Evolutionary conservation across 2,113 vertebrate genomes (phyloP).

Genomic region (Pachycephala philippinensis): DNA sequence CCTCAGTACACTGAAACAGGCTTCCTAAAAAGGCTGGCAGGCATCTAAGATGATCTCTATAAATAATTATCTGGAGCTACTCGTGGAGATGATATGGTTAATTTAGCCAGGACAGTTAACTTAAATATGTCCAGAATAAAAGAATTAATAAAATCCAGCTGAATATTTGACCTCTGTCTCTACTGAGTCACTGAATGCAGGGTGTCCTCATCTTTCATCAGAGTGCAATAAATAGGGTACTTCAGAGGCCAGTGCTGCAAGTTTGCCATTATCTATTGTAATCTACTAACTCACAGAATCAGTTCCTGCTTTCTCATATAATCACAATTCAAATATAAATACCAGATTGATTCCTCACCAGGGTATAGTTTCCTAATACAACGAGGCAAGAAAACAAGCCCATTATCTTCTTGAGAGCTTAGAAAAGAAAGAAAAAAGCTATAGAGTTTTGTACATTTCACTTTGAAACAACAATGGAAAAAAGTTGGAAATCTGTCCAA

Average conservation of each 20-base stretch:
- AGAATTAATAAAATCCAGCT: background rate
- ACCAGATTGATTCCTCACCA: background rate
- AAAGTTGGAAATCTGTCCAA: conserved; percentile 21
- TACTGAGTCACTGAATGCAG: background rate
- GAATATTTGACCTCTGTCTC: background rate
- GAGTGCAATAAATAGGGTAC: background rate
- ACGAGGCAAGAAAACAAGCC: background rate
- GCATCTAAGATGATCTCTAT: background rate
- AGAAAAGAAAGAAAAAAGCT: background rate
- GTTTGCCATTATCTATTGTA: background rate
- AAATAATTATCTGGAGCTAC: background rate
- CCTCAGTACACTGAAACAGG: background rate
- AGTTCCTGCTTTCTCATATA: background rate
- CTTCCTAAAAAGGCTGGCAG: background rate
- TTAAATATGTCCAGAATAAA: background rate
- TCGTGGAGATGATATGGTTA: background rate
- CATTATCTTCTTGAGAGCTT: background rate
- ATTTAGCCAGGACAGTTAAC: background rate
- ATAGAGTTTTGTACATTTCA: background rate
- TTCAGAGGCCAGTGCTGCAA: background rate
- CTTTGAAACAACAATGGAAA: conserved; percentile 44
- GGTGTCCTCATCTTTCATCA: background rate
- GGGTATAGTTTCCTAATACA: background rate
- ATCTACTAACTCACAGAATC: background rate
- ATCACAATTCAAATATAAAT: background rate